phyloP scores from a whole-genome alignment of 1,140 invertebrate genomes.

The Hypothenemus hampei region DNA sequence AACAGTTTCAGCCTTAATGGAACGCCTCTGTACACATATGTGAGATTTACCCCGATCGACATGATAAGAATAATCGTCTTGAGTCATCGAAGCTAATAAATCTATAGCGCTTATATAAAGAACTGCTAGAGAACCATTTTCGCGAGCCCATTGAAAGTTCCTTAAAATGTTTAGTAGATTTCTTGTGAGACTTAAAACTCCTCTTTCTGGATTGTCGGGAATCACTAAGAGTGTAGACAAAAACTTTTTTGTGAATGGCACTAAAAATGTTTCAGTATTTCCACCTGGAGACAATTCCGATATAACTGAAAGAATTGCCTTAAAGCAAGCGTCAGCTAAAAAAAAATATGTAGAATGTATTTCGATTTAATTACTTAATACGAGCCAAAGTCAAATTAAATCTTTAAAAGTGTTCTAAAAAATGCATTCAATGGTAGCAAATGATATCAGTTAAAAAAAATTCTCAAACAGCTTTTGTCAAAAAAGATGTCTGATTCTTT shows the following conservation, averaged over 20 bases:
- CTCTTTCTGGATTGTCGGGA: conserved; percentile 84
- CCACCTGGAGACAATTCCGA: conserved; percentile 78
- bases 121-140: conserved; percentile 51
- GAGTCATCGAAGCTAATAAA: conserved; percentile 65
- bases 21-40: no score
- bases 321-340: conserved; percentile 88
- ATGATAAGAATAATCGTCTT: conserved; percentile 77
- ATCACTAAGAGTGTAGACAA: conserved; percentile 80
- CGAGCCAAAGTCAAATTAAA: no score
- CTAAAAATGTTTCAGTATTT: conserved; percentile 65
- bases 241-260: conserved; percentile 71
- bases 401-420: no score
- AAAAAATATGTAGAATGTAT: conserved; percentile 11
- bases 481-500: no score
- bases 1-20: no score
- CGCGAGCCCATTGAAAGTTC: conserved; percentile 60
- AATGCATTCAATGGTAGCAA: no score
- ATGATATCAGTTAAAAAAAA: no score
- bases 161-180: conserved; percentile 70
- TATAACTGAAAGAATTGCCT: conserved; percentile 76
- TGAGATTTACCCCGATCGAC: conserved; percentile 61
- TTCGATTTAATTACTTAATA: neutral
- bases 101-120: conserved; percentile 70
- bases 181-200: conserved; percentile 71
- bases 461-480: no score